A percentile compares a stretch with the other conserved stretches of the same genome.
These are phyloP conservation scores for Paracanthobrama guichenoti DNA, from an alignment of 2,113 vertebrate genomes.

Conservation along the genomic window DNA sequence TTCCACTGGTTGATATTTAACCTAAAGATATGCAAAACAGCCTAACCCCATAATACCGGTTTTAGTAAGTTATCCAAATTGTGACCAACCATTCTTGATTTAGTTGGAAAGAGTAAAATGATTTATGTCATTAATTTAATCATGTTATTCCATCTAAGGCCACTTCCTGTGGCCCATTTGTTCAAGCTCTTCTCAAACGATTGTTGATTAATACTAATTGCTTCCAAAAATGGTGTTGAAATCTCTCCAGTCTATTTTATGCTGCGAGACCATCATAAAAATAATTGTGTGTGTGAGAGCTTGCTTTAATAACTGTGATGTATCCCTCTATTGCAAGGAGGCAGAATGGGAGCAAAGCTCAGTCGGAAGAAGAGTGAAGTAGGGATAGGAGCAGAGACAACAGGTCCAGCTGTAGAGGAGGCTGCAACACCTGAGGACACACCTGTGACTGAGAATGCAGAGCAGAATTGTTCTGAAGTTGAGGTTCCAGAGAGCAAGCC, in stretches of 20 bases:
- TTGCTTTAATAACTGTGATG: not conserved
- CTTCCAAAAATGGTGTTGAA: not conserved
- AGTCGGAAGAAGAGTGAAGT: constrained; percentile 57
- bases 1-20: not conserved
- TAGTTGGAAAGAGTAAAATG: not conserved
- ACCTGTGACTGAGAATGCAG: not conserved
- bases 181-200: not conserved
- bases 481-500: not conserved
- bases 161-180: constrained; percentile 12
- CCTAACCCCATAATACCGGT: not conserved
- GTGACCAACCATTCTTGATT: not conserved
- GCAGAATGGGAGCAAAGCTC: constrained; percentile 69
- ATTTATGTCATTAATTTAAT: not conserved
- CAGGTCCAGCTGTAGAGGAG: constrained; percentile 43
- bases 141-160: constrained; percentile 7
- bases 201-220: no score
- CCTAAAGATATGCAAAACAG: not conserved
- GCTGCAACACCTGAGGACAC: constrained; percentile 29
- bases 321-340: constrained; percentile 50
- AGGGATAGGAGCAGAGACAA: constrained; percentile 37
- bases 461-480: constrained; percentile 25
- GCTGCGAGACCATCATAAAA: not conserved
- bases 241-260: not conserved
- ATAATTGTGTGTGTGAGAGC: not conserved
- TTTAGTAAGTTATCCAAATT: not conserved